Evolutionary conservation across 2,888 invertebrate species (phyloP), one percentile per base, ranked within the genome.

Genomic region (Apomyelois bistriatella): DNA sequence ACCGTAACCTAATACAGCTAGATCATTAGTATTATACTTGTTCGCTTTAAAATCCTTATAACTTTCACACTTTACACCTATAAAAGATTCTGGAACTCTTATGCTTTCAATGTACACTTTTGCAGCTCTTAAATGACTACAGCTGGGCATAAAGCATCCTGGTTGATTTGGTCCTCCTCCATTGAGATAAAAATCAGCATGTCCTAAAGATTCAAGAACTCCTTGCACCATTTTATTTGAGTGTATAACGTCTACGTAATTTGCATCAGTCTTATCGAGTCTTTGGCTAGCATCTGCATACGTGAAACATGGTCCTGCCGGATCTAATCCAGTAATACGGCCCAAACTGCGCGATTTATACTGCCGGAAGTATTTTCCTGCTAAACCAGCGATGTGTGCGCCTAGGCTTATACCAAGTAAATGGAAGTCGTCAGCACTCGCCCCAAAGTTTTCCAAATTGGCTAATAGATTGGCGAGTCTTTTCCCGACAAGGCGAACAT

Each of bases 171-270:
- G 92, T 1, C 93, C 91, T 12, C 95, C 95, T 15, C 93, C 92
- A 64, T 95, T 95, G 4, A 95, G 93, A 83, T 94, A 95, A 75
- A 94, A 95, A 74, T 95, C 95, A 1, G 92, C 93, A 76, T 95
- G 94, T 0, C 95, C 95, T 57, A 94, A 80, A 7, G 93, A 84
- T 61, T 90, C 90, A 1, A 87, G 79, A 7, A 88, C 79, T 42
- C 91, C 91, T 75, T 90, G 90, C 16, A 91, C 63, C 57, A 90
- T 70, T 65, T 81, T 72, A 62, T 91, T 91, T 5, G 90, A 85
- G 63, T 91, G 91, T 47, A 91, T 61, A 8, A 91, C 80, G 59
- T 91, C 77, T 72, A 91, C 65, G 88, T 86, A 91, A 9, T 58
- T 59, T 6, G 91, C 91, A 54, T 91, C 91, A 30, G 74, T 69